These are phyloP conservation scores for Seladonia tumulorum DNA, from an alignment of 2,888 invertebrate genomes.

Conservation along the genomic window DNA sequence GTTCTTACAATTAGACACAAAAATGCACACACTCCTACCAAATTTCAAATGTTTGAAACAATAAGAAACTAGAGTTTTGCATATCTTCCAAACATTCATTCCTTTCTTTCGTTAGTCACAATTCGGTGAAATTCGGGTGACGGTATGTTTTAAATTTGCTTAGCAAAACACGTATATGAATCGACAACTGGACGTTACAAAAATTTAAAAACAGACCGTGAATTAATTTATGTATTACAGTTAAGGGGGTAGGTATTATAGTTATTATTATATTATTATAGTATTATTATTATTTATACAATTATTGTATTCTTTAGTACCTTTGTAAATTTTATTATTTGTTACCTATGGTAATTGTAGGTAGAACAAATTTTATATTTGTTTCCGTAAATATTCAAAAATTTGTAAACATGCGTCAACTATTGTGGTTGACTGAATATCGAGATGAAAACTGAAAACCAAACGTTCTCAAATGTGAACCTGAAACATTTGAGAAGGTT, in stretches of 20 bases:
- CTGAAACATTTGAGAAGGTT: not conserved
- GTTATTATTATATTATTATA: too few relatives aligned
- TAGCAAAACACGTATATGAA: not conserved
- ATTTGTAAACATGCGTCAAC: not conserved
- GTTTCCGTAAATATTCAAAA: too few relatives aligned
- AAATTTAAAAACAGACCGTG: not conserved
- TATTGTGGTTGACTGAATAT: not conserved
- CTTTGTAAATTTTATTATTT: too few relatives aligned
- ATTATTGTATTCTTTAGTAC: not conserved
- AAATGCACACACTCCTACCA: too few relatives aligned
- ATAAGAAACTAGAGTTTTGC: not conserved
- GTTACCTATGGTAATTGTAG: not conserved
- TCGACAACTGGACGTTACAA: not conserved
- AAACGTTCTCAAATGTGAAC: not conserved
- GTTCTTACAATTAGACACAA: too few relatives aligned
- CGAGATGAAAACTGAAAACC: not conserved
- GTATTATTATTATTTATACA: not conserved
- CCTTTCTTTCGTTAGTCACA: not conserved
- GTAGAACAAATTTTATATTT: too few relatives aligned
- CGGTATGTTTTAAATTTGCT: not conserved
- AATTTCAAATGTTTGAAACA: too few relatives aligned
- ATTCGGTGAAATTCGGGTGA: not conserved
- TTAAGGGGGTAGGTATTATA: too few relatives aligned
- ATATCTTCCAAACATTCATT: not conserved
- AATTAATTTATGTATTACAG: not conserved